Base-by-base conservation (phyloP, 2,113 vertebrate genomes). In the Chaenocephalus aceratus region DNA sequence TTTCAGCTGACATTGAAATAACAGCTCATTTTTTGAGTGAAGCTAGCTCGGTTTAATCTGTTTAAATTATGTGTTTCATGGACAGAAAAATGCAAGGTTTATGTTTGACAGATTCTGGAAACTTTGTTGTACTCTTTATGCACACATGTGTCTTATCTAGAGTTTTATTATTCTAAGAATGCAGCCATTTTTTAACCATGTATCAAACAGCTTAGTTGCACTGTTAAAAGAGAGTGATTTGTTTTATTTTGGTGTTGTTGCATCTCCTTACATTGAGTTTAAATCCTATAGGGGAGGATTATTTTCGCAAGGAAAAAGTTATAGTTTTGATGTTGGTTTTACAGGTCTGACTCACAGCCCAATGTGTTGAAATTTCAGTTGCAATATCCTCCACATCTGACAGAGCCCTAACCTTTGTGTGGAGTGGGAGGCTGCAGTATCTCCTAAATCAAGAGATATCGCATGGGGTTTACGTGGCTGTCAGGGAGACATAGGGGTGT, bases 331-430 rank as follows among this genome's bases (percentile, higher is more conserved):
- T 75, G 74, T 80, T 75, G 67, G 36, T 81, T 80, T 72, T 82
- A 63, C 66, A 66, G 51, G 26, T 74, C 68, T 87, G 87, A 89
- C 77, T 87, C 86, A 81, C 34, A 79, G 66, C 36, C 48, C 61
- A 75, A 74, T 0, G 56, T 88, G 91, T 88, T 90, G 88, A 93
- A 93, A 93, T 84, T 88, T 89, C 83, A 86, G 73, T 88, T 83
- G 92, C 92, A 86, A 89, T 86, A 88, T 87, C 86, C 85, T 77
- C 81, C 59, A 58, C 70, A 64, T 84, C 76, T 83, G 86, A 87
- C 86, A 73, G 21, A 62, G 76, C 21, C 54, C 72, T 60, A 76
- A 78, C 85, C 83, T 71, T 58, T 54, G 72, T 23, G 57, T 61
- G 57, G 67, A 80, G 79, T 77, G 72, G 70, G 84, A 82, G 80